Conservation (phyloP, 2,888 invertebrate genomes). For the Tineola bisselliella region DNA sequence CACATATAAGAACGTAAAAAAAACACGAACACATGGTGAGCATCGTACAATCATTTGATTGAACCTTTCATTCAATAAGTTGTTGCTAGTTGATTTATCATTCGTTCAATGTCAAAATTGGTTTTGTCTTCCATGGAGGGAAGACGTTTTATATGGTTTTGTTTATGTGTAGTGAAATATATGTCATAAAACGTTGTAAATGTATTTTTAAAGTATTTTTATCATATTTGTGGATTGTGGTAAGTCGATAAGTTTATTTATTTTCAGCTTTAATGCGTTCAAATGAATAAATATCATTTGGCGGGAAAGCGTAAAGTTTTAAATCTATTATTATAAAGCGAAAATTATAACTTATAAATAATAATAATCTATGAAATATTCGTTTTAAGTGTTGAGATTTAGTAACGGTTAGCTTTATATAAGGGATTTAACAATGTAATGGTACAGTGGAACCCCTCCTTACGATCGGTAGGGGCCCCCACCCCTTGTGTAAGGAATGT, state of each 20-base stretch:
- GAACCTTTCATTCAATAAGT: too few species aligned
- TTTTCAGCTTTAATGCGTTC: too few species aligned
- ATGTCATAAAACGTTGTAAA: background rate
- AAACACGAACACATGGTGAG: too few species aligned
- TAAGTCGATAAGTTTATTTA: too few species aligned
- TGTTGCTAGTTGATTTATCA: too few species aligned
- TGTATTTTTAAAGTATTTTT: too few species aligned
- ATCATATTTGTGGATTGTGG: too few species aligned
- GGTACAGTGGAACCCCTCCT: conserved; percentile 41
- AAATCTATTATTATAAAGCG: conserved; percentile 16
- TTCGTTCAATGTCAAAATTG: background rate
- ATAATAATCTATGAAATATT: conserved; percentile 18
- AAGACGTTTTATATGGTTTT: conserved; percentile 5
- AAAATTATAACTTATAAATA: too few species aligned
- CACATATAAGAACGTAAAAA: too few species aligned
- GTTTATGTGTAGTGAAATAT: background rate
- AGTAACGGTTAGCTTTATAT: background rate
- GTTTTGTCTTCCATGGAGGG: background rate
- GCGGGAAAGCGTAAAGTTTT: background rate
- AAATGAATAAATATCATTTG: background rate
- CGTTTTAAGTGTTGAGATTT: background rate
- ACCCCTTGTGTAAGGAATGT: conserved; percentile 56
- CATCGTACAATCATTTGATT: too few species aligned
- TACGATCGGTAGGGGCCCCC: conserved; percentile 56
- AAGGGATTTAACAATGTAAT: background rate